phyloP scores from a whole-genome alignment of 2,888 invertebrate genomes.

The Ceramica pisi region DNA sequence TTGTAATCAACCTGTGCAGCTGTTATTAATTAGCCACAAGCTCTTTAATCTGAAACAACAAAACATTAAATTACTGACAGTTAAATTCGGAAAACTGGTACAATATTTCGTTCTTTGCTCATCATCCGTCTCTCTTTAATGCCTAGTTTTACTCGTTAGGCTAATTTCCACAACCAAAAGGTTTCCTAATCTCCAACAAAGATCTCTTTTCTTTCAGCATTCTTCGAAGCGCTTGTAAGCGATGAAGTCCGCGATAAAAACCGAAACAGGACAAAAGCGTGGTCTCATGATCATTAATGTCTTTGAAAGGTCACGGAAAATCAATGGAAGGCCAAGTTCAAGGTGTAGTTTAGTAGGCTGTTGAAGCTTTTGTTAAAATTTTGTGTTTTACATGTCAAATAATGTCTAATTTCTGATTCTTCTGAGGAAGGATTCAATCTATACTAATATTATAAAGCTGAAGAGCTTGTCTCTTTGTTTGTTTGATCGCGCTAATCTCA shows the following conservation, averaged over 20 bases:
- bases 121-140: background rate
- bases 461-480: no score
- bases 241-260: slow-evolving; percentile 41
- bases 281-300: slow-evolving; percentile 45
- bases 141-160: background rate
- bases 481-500: no score
- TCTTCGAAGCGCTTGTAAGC: slow-evolving; percentile 10
- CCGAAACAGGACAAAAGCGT: slow-evolving; percentile 24
- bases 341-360: slow-evolving; percentile 10
- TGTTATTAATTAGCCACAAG: no score
- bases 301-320: slow-evolving; percentile 52
- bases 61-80: no score
- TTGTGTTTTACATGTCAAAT: background rate
- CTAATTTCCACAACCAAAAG: slow-evolving; percentile 9
- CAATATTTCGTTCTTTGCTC: background rate
- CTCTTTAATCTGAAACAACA: no score
- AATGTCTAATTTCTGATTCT: no score
- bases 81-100: no score
- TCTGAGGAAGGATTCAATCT: no score
- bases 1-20: no score
- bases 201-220: slow-evolving; percentile 5
- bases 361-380: slow-evolving; percentile 2
- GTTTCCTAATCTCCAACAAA: slow-evolving; percentile 22
- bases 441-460: no score
- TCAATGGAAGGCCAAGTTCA: slow-evolving; percentile 48